These are phyloP conservation scores for Arbacia lixula DNA, from an alignment of 53 echinoderm and acorn worm species.

Conservation along the genomic window DNA sequence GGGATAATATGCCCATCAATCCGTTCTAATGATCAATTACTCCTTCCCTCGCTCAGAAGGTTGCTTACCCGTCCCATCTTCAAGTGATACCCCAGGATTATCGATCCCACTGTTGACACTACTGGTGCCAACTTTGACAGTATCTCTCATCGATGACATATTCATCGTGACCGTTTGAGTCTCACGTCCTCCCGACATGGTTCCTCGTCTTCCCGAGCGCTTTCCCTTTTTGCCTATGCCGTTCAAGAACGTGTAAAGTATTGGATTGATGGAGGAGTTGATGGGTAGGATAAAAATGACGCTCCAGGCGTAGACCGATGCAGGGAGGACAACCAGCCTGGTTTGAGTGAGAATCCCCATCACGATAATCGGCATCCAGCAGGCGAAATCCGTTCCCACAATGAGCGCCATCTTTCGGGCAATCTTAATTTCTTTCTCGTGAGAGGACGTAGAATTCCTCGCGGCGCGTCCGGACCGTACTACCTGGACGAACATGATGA, in stretches of 20 bases:
- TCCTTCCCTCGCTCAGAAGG: too few species aligned
- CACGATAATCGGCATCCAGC: slow-evolving; percentile 24
- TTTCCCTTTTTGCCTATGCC: not conserved
- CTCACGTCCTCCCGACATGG: too few species aligned
- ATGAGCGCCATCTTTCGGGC: slow-evolving; percentile 12
- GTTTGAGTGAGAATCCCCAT: slow-evolving; percentile 21
- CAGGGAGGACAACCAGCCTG: not conserved
- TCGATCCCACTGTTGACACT: too few species aligned
- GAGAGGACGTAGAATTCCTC: not conserved
- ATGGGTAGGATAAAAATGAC: slow-evolving; percentile 10
- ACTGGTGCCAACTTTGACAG: too few species aligned
- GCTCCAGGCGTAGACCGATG: slow-evolving; percentile 30
- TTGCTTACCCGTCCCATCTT: too few species aligned
- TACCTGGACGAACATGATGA: slow-evolving; percentile 15
- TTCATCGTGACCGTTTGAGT: too few species aligned
- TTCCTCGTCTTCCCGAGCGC: too few species aligned
- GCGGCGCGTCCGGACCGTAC: not conserved
- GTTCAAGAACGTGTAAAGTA: slow-evolving; percentile 17
- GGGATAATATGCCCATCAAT: too few species aligned
- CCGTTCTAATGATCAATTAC: too few species aligned
- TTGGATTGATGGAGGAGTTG: slow-evolving; percentile 14
- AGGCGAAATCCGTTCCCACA: slow-evolving; percentile 2
- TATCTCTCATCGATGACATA: too few species aligned
- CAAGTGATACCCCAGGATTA: too few species aligned
- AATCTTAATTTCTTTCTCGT: not conserved